Evolutionary conservation across 2,797 vertebrate species (phyloP).

Genomic region (Crocodylus rhombifer): DNA sequence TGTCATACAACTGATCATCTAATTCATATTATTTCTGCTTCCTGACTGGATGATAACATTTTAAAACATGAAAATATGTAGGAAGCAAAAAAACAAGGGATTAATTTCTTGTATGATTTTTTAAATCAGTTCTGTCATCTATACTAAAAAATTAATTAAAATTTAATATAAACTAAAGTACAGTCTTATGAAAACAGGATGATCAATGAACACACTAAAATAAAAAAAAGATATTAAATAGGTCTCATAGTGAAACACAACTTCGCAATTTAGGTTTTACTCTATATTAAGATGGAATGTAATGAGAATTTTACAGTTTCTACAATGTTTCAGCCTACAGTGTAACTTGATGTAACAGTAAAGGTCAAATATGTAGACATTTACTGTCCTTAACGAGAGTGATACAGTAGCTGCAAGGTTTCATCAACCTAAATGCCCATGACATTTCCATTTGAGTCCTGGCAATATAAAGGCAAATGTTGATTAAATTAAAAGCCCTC

Average conservation of each 20-base stretch:
- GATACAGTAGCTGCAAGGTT: conserved; percentile 43
- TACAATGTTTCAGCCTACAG: conserved; percentile 38
- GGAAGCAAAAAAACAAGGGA: not conserved
- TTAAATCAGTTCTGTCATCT: not conserved
- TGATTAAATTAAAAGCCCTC: conserved; percentile 75
- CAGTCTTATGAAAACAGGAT: not conserved
- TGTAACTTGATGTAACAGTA: conserved; percentile 26
- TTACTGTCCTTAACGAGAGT: conserved; percentile 40
- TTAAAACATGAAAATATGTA: not conserved
- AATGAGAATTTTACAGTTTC: not conserved
- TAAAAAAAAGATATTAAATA: not conserved
- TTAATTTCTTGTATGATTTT: not conserved
- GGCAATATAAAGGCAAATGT: conserved; percentile 53
- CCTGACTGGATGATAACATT: not conserved
- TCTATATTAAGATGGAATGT: not conserved
- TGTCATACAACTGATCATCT: not conserved
- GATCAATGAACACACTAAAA: not conserved
- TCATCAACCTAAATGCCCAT: conserved; percentile 54
- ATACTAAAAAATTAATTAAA: not conserved
- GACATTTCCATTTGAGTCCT: conserved; percentile 54
- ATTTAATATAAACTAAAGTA: not conserved
- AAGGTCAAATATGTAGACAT: conserved; percentile 61
- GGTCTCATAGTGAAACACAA: not conserved
- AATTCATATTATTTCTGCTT: not conserved
- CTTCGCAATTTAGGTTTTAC: conserved; percentile 15